Evolutionary conservation across 2,113 vertebrate genomes (phyloP).

Genomic region (Pyxicephalus adspersus): DNA sequence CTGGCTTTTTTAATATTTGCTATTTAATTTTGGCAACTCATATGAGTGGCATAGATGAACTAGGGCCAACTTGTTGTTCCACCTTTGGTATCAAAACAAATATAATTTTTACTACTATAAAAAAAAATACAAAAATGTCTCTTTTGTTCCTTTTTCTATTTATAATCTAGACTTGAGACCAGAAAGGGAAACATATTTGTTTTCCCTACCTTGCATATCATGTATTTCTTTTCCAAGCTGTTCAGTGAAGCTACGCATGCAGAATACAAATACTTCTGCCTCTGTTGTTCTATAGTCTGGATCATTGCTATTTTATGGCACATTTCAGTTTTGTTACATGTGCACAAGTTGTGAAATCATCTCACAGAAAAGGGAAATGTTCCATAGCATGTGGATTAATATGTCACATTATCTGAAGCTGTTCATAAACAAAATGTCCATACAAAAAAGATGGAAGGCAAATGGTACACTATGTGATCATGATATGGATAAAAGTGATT

Average conservation of each 20-base stretch:
- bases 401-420: slow-evolving; percentile 41
- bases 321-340: slow-evolving; percentile 17
- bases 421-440: slow-evolving; percentile 33
- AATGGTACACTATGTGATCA: background rate
- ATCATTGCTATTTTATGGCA: slow-evolving; percentile 11
- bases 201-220: background rate
- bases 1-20: too few relatives aligned
- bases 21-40: too few relatives aligned
- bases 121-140: too few relatives aligned
- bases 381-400: slow-evolving; percentile 47
- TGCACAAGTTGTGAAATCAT: slow-evolving; percentile 37
- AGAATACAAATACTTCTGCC: slow-evolving; percentile 26
- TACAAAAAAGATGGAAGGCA: slow-evolving; percentile 11
- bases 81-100: too few relatives aligned
- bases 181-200: slow-evolving; percentile 1
- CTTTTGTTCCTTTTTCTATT: too few relatives aligned
- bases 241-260: slow-evolving; percentile 2
- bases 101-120: too few relatives aligned
- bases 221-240: slow-evolving; percentile 16
- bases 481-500: slow-evolving; percentile 14
- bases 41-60: too few relatives aligned
- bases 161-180: background rate
- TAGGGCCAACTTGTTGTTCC: too few relatives aligned
- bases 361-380: slow-evolving; percentile 31
- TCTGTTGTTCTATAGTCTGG: slow-evolving; percentile 9